These are phyloP conservation scores for Orientallactaga sibirica DNA, from an alignment of 2,797 vertebrate genomes.

Conservation along the genomic window DNA sequence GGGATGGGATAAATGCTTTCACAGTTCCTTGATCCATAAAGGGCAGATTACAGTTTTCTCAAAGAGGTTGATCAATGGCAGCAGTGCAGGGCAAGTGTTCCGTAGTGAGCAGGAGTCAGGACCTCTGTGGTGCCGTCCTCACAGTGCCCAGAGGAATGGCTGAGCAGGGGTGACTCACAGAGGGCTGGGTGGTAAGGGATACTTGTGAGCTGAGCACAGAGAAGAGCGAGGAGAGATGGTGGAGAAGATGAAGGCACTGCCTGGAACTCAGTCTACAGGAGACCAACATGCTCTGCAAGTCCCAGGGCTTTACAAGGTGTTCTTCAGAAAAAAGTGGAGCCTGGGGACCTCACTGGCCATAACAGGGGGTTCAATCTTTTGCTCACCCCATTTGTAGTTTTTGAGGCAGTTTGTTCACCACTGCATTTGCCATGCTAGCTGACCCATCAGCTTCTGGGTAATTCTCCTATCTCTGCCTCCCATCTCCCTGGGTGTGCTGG, in stretches of 20 bases:
- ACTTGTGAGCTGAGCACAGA: not conserved
- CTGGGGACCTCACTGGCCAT: not conserved
- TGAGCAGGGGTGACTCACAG: not conserved
- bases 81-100: not conserved
- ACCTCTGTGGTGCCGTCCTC: rapidly evolving
- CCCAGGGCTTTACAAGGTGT: not conserved
- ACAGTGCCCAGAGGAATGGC: not conserved
- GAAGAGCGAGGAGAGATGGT: not conserved
- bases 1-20: too few species aligned
- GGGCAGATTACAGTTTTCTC: not conserved
- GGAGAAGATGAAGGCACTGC: too few species aligned
- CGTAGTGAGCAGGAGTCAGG: not conserved
- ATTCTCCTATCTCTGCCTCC: too few species aligned
- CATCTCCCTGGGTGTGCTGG: too few species aligned
- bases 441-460: too few species aligned
- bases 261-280: rapidly evolving
- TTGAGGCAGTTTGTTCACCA: too few species aligned
- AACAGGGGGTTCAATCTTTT: rapidly evolving
- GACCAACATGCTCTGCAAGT: not conserved
- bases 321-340: not conserved
- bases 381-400: too few species aligned
- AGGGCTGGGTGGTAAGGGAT: not conserved
- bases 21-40: not conserved
- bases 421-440: too few species aligned
- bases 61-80: too few species aligned